These are phyloP conservation scores for Vombatus ursinus DNA, from an alignment of 2,113 vertebrate genomes.

Conservation along the genomic window DNA sequence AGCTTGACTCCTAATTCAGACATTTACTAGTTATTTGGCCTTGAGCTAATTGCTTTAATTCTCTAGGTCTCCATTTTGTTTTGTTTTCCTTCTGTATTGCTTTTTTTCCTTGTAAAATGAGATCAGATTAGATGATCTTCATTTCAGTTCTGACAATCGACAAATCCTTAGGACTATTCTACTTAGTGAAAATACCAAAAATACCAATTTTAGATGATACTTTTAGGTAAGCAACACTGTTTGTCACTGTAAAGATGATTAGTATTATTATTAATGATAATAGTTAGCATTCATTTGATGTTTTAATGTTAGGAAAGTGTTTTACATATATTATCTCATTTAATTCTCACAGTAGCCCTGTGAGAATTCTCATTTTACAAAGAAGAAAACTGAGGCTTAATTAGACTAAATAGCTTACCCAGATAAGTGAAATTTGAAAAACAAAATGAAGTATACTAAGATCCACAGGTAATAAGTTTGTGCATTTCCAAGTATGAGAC, in stretches of 20 bases:
- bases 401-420: background rate
- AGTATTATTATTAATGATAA: background rate
- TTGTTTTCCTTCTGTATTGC: background rate
- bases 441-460: background rate
- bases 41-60: background rate
- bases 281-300: background rate
- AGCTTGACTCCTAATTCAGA: background rate
- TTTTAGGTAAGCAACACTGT: background rate
- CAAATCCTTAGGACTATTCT: background rate
- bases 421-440: background rate
- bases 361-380: background rate
- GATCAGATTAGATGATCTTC: background rate
- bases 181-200: background rate
- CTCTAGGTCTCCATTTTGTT: background rate
- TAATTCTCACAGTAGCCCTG: background rate
- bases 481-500: background rate
- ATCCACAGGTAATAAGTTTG: background rate
- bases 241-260: background rate
- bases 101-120: background rate
- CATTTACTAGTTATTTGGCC: background rate
- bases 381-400: background rate
- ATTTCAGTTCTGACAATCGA: background rate
- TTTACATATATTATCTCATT: background rate
- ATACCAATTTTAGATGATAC: background rate
- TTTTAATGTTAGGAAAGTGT: background rate